Evolutionary conservation across 2,888 invertebrate genomes (phyloP), one percentile per base, ranked within the genome.

Genomic region (Achlya flavicornis): DNA sequence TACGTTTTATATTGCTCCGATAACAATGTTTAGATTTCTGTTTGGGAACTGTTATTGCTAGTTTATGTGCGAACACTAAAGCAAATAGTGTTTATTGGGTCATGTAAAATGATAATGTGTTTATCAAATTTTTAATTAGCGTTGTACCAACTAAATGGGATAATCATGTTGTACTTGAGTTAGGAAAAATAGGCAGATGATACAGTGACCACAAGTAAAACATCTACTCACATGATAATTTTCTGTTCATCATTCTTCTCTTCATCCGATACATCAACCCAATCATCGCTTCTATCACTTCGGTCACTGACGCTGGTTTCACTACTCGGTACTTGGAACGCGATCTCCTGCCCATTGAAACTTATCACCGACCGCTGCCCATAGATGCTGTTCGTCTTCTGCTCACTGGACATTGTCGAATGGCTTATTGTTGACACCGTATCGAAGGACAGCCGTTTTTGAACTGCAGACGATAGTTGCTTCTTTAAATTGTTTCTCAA

Each of bases 221-320:
- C 19, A n/a, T 66, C 14, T 5, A 94, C 95, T 94, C 83, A 95
- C 95, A 95, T 94, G 60, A 95, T 93, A 73, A 95, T 94, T 71
- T 94, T 92, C 71, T 91, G 93, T 66, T 93, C 90, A 61, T 90
- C 91, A 72, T 84, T 89, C 71, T 92, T 92, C 69, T 94, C 94
- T 71, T 94, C 94, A 78, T 95, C 95, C 6, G 95, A 95, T 14
- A 96, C 89, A 76, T 96, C 96, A 57, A 95, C 94, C 96, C 96
- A 96, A 75, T 96, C 96, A 69, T 96, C 96, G 69, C 95, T 95
- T 19, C 95, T 89, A 73, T 95, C 95, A 71, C 95, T 95, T 7
- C 94, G 87, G 73, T 95, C 95, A 73, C 95, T 95, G 61, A 92
- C 93, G 75, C 95, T 95, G 35, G 94, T 89, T 76, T 95, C 95